A percentile compares a stretch with the other conserved stretches of the same genome.
phyloP scores from a whole-genome alignment of 2,113 vertebrate species.

The Hippocampus barbouri region DNA sequence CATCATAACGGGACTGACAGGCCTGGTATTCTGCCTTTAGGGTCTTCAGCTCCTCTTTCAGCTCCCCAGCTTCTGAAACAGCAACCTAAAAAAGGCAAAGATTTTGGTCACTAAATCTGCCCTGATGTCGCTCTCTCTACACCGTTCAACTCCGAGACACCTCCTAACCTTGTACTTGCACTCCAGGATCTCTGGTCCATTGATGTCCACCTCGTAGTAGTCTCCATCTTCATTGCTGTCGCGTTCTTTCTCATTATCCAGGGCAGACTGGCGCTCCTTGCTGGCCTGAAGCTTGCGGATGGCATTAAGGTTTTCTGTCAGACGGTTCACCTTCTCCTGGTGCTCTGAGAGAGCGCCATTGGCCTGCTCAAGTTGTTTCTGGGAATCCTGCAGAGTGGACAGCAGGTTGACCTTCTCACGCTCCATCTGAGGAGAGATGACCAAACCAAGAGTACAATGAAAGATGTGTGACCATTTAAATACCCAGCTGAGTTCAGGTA shows the following conservation, averaged over 20 bases:
- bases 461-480: not conserved
- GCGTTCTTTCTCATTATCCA: conserved; percentile 92
- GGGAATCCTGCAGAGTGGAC: conserved; percentile 89
- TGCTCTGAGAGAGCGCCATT: conserved; percentile 87
- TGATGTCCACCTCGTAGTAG: conserved; percentile 97
- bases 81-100: conserved; percentile 68
- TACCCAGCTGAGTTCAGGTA: too few species aligned
- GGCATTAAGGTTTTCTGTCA: conserved; percentile 85
- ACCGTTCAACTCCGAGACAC: not conserved
- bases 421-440: conserved; percentile 80
- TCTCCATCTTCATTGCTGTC: conserved; percentile 94
- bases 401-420: conserved; percentile 90
- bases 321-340: conserved; percentile 87
- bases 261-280: conserved; percentile 93
- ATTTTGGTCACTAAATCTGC: not conserved
- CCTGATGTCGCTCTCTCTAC: not conserved
- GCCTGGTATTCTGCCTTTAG: conserved; percentile 83
- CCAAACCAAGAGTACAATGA: not conserved
- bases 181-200: conserved; percentile 94
- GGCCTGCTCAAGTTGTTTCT: conserved; percentile 92
- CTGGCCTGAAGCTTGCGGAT: conserved; percentile 88
- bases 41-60: conserved; percentile 90
- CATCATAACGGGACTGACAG: conserved; percentile 79
- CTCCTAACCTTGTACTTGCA: conserved; percentile 87
- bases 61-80: conserved; percentile 85